Conservation (phyloP, 2,797 vertebrate species). For the Xerus rutilus region DNA sequence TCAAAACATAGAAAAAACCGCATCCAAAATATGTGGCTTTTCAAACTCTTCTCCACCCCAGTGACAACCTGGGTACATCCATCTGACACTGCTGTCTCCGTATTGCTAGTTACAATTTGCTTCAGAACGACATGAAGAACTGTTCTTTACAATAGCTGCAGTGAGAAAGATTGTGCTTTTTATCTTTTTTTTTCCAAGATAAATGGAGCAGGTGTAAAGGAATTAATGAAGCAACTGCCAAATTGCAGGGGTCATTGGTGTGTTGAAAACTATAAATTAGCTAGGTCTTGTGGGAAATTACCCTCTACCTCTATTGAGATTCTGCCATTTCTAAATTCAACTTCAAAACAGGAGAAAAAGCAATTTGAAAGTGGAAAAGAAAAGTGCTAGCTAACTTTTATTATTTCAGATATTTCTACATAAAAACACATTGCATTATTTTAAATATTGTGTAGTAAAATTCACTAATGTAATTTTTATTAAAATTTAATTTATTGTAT, state of each 20-base stretch:
- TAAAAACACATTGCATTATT: neutral
- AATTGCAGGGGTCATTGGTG: conserved; percentile 85
- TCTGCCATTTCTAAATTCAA: conserved; percentile 82
- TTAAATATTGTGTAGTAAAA: neutral
- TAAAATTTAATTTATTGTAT: conserved; percentile 6
- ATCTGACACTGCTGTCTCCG: conserved; percentile 9
- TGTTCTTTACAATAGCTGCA: conserved; percentile 54
- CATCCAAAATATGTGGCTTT: neutral
- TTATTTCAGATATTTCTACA: conserved; percentile 39
- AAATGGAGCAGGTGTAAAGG: conserved; percentile 84
- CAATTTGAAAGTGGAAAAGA: conserved; percentile 69
- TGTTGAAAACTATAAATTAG: conserved; percentile 88
- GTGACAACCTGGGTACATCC: conserved; percentile 41
- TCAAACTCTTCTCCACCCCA: neutral
- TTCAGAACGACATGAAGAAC: conserved; percentile 59
- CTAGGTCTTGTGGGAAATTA: conserved; percentile 87
- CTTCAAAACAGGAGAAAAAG: conserved; percentile 78
- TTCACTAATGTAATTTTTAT: neutral
- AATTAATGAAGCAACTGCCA: conserved; percentile 87
- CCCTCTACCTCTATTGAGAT: conserved; percentile 80
- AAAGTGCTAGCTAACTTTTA: conserved; percentile 57
- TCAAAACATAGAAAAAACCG: neutral
- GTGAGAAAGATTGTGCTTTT: conserved; percentile 71
- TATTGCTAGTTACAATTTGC: conserved; percentile 78
- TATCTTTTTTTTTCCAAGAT: conserved; percentile 79